Evolutionary conservation across 2,113 vertebrate species (phyloP).

Genomic region (Ia io): DNA sequence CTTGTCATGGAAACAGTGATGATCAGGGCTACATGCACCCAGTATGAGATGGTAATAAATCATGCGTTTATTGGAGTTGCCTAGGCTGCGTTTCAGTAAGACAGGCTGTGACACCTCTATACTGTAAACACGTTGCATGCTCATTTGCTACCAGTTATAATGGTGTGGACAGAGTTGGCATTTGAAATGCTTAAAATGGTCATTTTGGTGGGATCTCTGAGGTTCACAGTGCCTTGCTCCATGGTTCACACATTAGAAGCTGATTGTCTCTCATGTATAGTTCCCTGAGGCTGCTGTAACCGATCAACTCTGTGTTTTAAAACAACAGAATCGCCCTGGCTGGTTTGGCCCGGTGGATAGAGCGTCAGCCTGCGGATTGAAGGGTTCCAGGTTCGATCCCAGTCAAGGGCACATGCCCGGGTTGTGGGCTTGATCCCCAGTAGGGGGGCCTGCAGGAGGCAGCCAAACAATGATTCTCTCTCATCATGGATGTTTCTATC

Average conservation of each 20-base stretch:
- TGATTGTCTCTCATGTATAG: not conserved
- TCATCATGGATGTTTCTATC: too few species aligned
- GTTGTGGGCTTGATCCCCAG: too few species aligned
- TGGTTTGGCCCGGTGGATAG: too few species aligned
- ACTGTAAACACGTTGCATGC: not conserved
- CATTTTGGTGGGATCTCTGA: not conserved
- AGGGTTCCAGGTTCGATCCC: too few species aligned
- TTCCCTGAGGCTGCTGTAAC: not conserved
- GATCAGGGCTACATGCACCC: not conserved
- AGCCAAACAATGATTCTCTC: too few species aligned
- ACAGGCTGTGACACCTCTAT: not conserved
- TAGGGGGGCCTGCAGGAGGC: too few species aligned
- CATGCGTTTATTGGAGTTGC: not conserved
- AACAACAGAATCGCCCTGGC: not conserved
- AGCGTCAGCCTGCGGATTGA: too few species aligned
- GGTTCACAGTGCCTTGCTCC: not conserved
- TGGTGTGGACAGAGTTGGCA: not conserved
- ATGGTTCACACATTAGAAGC: not conserved
- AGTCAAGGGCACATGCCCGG: too few species aligned
- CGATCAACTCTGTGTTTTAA: not conserved
- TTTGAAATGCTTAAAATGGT: not conserved
- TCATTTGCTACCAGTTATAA: not conserved
- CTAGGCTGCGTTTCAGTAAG: not conserved
- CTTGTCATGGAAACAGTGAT: not conserved
- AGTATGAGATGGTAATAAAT: not conserved